Conservation (phyloP, 2,113 vertebrate genomes). For the Kryptolebias marmoratus region DNA sequence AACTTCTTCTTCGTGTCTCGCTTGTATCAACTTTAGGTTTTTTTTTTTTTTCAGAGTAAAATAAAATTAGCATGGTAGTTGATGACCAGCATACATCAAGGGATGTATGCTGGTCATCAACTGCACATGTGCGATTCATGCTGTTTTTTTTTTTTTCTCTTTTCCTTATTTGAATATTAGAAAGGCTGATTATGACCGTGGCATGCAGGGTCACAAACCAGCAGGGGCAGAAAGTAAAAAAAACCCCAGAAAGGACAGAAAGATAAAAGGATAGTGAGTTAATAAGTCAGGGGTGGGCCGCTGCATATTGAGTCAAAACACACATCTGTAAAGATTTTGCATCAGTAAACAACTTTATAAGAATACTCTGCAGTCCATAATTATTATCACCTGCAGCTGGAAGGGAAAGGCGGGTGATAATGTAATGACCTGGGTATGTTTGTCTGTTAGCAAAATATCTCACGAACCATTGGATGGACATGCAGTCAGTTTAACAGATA, state of each 20-base stretch:
- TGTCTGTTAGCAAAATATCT: too few species aligned
- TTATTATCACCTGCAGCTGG: too few species aligned
- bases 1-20: slow-evolving; percentile 30
- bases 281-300: slow-evolving; percentile 38
- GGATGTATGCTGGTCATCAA: slow-evolving; percentile 72
- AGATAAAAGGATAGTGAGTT: slow-evolving; percentile 75
- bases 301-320: slow-evolving; percentile 34
- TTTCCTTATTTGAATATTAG: slow-evolving; percentile 67
- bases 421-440: too few species aligned
- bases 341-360: slow-evolving; percentile 58
- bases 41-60: slow-evolving; percentile 27
- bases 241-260: slow-evolving; percentile 9
- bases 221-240: slow-evolving; percentile 27
- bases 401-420: too few species aligned
- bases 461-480: too few species aligned
- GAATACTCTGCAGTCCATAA: not conserved
- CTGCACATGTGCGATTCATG: slow-evolving; percentile 67
- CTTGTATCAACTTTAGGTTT: slow-evolving; percentile 28
- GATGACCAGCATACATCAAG: slow-evolving; percentile 59
- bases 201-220: slow-evolving; percentile 77
- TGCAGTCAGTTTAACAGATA: too few species aligned
- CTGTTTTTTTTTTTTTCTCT: slow-evolving; percentile 18
- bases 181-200: slow-evolving; percentile 68
- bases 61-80: slow-evolving; percentile 29
- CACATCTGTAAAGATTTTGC: slow-evolving; percentile 32